Percentiles rank a stretch among this genome's conserved stretches.
phyloP scores from a whole-genome alignment of 2,888 invertebrate genomes.

The Trichogramma dendrolimi region DNA sequence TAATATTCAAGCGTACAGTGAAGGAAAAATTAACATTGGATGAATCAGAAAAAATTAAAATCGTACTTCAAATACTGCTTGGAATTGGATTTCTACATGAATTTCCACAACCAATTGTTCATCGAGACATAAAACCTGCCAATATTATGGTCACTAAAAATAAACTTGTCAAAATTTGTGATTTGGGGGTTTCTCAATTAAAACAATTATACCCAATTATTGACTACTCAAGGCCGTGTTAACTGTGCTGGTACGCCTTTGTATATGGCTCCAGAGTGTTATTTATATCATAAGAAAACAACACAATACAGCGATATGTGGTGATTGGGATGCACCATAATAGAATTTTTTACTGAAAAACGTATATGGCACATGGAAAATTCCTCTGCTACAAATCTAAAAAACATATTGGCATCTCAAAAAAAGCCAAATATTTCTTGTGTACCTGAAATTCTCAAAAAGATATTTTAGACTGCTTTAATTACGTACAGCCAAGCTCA shows the following conservation, averaged over 20 bases:
- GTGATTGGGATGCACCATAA: slow-evolving; percentile 1
- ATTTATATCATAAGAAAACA: background rate
- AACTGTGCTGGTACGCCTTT: too few relatives aligned
- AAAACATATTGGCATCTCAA: too few relatives aligned
- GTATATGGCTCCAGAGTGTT: slow-evolving; percentile 6
- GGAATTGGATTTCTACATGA: slow-evolving; percentile 9
- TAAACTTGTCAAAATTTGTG: background rate
- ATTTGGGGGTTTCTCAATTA: background rate
- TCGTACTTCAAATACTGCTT: slow-evolving; percentile 1
- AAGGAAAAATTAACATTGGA: background rate
- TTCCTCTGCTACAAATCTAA: too few relatives aligned
- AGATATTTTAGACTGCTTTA: too few relatives aligned
- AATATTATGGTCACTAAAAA: slow-evolving; percentile 2
- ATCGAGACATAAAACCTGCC: slow-evolving; percentile 17
- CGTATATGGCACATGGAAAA: background rate
- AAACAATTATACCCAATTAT: background rate
- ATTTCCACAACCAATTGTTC: slow-evolving; percentile 7
- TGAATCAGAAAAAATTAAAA: background rate
- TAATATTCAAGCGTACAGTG: background rate
- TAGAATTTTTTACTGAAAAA: slow-evolving; percentile 2
- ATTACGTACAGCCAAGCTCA: too few relatives aligned
- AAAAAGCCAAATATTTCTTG: too few relatives aligned
- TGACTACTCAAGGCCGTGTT: background rate
- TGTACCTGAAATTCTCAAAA: too few relatives aligned
- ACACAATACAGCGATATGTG: slow-evolving; percentile 1